Evolutionary conservation across 2,797 vertebrate genomes (phyloP).

Genomic region (Acrocephalus scirpaceus): DNA sequence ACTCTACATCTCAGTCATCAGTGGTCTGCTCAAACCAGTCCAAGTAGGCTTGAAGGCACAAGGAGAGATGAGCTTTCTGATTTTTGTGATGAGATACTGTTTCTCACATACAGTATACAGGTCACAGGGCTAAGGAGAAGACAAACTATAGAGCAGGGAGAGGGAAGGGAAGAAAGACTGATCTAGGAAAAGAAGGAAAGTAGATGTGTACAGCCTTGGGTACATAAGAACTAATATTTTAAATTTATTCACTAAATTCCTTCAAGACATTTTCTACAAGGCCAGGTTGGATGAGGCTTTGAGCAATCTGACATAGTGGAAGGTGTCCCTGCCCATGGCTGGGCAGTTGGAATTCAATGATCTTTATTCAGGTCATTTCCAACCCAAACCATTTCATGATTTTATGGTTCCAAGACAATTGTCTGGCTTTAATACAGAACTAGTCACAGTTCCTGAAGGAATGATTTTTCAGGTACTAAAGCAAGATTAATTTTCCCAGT

Average conservation of each 20-base stretch:
- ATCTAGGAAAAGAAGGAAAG: not conserved
- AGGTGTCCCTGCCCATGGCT: rapidly evolving
- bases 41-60: not conserved
- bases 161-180: not conserved
- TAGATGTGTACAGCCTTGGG: not conserved
- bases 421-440: not conserved
- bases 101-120: not conserved
- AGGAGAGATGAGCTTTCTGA: not conserved
- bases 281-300: not conserved
- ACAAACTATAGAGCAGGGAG: not conserved
- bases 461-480: not conserved
- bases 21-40: not conserved
- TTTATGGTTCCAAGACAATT: not conserved
- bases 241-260: not conserved
- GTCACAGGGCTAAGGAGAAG: not conserved
- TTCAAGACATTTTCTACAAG: not conserved
- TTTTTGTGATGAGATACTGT: not conserved
- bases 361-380: not conserved
- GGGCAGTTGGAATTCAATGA: not conserved
- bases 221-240: not conserved
- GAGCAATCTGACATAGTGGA: not conserved
- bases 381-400: not conserved
- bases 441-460: not conserved
- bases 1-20: not conserved
- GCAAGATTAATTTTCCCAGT: not conserved